These are phyloP conservation scores for Lordiphosa mommai DNA, from an alignment of 1,140 invertebrate species.

Conservation along the genomic window DNA sequence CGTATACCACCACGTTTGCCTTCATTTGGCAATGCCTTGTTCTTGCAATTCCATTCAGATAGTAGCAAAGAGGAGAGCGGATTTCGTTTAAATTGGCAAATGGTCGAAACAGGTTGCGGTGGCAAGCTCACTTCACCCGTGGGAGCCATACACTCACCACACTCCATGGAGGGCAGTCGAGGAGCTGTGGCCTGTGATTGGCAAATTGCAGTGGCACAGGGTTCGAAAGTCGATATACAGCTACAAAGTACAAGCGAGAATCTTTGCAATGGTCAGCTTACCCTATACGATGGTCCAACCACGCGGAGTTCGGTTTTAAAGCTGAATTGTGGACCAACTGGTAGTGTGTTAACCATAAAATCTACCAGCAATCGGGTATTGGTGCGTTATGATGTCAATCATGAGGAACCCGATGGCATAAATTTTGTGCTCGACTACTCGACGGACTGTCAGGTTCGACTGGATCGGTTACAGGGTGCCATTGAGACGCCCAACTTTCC, in stretches of 20 bases:
- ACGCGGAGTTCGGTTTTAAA: conserved; percentile 15
- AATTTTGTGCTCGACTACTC: conserved; percentile 55
- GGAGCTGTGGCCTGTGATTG: conserved; percentile 87
- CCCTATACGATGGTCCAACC: conserved; percentile 77
- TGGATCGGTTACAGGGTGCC: conserved; percentile 45
- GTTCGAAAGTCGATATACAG: conserved; percentile 83
- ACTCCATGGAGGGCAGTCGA: conserved; percentile 84
- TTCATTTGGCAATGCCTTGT: conserved; percentile 88
- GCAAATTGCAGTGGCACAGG: conserved; percentile 87
- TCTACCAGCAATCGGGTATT: conserved; percentile 54
- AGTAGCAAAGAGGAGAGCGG: conserved; percentile 79
- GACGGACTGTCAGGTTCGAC: conserved; percentile 81
- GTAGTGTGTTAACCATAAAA: neutral
- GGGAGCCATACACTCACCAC: conserved; percentile 90
- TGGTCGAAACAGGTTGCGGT: conserved; percentile 87
- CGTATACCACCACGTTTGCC: conserved; percentile 82
- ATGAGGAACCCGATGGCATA: conserved; percentile 20
- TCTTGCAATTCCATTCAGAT: conserved; percentile 86
- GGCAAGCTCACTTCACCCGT: conserved; percentile 83
- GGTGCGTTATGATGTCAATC: conserved; percentile 43
- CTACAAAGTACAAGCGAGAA: conserved; percentile 6
- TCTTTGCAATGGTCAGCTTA: conserved; percentile 34
- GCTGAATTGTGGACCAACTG: conserved; percentile 27
- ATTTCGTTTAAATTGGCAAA: conserved; percentile 86
- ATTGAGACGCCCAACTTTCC: conserved; percentile 89